Base-by-base conservation (phyloP, 2,113 vertebrate species). In the Gallinago paraguaiae region DNA sequence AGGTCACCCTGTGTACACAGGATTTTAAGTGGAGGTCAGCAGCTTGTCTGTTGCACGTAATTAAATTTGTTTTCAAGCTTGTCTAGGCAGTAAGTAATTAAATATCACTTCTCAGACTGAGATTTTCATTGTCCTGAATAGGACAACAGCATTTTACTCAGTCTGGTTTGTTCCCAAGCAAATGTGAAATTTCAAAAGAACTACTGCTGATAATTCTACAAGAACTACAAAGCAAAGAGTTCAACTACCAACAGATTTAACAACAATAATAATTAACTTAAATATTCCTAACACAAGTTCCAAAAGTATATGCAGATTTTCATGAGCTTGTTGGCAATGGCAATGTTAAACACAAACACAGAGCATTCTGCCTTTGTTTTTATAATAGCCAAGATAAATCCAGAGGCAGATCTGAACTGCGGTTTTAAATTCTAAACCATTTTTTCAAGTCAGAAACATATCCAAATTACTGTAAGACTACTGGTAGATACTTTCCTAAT, bases 61-160 rank as follows among this genome's bases (percentile, higher is more conserved):
- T 97, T 96, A 96, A 96, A 95, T 96, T 90, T 96, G 94, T 69
- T 97, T 97, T 95, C 96, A 97, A 95, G 94, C 89, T 94, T 96
- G 78, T 93, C 90, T 93, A 88, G 83, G 96, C 88, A 95, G 91
- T 70, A 78, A 93, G 93, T 93, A 96, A 97, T 97, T 96, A 97
- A 96, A 94, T 95, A 96, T 83, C 94, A 88, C 77, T 96, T 95
- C 82, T 95, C 88, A 93, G 82, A 70, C 80, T 67, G 68, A 92
- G 77, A 95, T 89, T 93, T 85, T 86, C 78, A 93, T 92, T 89
- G 93, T 91, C 68, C 48, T 83, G 80, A 71, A 57, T 76, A 96
- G 92, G 75, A 94, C 94, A 94, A 93, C 67, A 79, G 77, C 48
- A 46, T 86, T 96, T 95, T 94, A 92, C 50, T 85, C n/a, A 77